A percentile compares a stretch with the other conserved stretches of the same genome.
These are phyloP conservation scores for Dinoponera quadriceps DNA, from an alignment of 1,140 invertebrate genomes.

Conservation along the genomic window DNA sequence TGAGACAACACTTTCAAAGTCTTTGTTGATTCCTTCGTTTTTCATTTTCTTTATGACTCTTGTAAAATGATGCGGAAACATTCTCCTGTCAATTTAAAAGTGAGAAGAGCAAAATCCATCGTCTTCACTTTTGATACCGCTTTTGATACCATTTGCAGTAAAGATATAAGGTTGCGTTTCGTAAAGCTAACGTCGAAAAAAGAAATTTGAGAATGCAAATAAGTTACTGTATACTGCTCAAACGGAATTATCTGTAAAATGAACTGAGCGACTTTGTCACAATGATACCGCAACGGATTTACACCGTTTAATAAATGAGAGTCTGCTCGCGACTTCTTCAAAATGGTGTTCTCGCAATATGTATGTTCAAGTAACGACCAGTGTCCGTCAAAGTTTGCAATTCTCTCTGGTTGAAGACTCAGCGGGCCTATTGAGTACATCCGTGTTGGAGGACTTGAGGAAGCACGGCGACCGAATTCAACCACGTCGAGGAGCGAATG, in stretches of 20 bases:
- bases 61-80: slow-evolving; percentile 21
- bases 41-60: not conserved
- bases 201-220: not conserved
- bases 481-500: slow-evolving; percentile 13
- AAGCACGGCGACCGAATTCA: slow-evolving; percentile 38
- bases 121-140: no score
- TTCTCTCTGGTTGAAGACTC: slow-evolving; percentile 26
- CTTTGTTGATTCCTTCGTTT: not conserved
- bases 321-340: slow-evolving; percentile 12
- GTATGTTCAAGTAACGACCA: not conserved
- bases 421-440: slow-evolving; percentile 6
- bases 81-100: not conserved
- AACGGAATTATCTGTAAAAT: slow-evolving; percentile 14
- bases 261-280: slow-evolving; percentile 18
- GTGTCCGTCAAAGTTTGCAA: slow-evolving; percentile 40
- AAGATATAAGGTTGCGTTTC: not conserved
- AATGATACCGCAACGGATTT: not conserved
- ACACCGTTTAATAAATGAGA: slow-evolving; percentile 36
- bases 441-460: slow-evolving; percentile 37
- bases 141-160: no score
- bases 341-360: slow-evolving; percentile 12
- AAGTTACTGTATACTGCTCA: not conserved
- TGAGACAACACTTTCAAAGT: slow-evolving; percentile 17
- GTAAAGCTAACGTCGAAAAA: not conserved
- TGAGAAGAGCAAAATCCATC: no score